Evolutionary conservation across 2,113 vertebrate species (phyloP).

Genomic region (Centrocercus urophasianus): DNA sequence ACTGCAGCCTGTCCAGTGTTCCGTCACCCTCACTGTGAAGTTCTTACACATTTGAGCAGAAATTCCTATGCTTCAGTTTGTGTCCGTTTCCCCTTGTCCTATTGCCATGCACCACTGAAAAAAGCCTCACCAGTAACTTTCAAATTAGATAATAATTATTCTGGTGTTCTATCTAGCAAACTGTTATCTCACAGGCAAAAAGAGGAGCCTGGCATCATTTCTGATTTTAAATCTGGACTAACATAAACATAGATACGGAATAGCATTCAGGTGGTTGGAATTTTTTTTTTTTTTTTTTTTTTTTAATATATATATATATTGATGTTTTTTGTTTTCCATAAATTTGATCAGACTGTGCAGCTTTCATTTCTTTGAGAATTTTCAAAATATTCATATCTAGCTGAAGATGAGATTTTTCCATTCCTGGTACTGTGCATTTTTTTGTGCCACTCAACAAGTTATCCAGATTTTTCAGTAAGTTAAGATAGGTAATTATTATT

Average conservation of each 20-base stretch:
- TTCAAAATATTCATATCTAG: neutral
- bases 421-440: neutral
- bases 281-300: too few relatives aligned
- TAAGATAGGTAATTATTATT: accelerated
- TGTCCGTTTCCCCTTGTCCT: too few relatives aligned
- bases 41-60: too few relatives aligned
- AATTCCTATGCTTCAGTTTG: too few relatives aligned
- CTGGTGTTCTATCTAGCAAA: neutral
- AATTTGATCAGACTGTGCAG: neutral
- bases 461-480: neutral
- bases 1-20: too few relatives aligned
- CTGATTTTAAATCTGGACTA: neutral
- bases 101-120: too few relatives aligned
- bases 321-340: neutral
- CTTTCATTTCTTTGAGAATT: neutral
- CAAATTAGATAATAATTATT: neutral
- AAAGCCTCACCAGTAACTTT: too few relatives aligned
- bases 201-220: neutral
- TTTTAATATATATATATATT: neutral
- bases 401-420: neutral
- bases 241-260: neutral
- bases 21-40: too few relatives aligned
- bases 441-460: neutral
- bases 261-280: neutral
- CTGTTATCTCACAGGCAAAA: neutral